Percentiles rank a stretch among this genome's conserved stretches.
phyloP scores from a whole-genome alignment of 1,140 invertebrate species.

The Achatina immaculata region DNA sequence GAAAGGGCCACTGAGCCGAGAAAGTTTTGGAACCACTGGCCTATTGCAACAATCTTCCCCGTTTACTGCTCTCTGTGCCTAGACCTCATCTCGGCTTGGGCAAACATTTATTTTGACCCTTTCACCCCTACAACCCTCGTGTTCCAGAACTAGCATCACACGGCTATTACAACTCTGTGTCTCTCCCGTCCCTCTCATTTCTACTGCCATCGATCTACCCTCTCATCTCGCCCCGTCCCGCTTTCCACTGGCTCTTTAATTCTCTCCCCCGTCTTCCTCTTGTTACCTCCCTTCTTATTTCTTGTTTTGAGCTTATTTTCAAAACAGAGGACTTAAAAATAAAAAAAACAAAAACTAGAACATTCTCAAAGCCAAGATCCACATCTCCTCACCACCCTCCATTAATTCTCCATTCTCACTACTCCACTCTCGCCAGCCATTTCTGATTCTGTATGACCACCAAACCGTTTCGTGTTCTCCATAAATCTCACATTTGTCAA shows the following conservation, averaged over 20 bases:
- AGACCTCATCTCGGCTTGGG: slow-evolving; percentile 8
- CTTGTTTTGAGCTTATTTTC: neutral
- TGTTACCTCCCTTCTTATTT: neutral
- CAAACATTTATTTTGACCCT: slow-evolving; percentile 15
- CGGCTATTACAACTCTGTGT: neutral
- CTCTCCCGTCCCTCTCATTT: neutral
- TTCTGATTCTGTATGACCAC: neutral
- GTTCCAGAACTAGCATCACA: neutral
- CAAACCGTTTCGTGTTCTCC: neutral
- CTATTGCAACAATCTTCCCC: neutral
- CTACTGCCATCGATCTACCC: neutral
- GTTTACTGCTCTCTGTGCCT: neutral
- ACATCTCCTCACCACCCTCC: no score
- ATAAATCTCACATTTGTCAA: neutral
- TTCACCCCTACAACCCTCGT: neutral
- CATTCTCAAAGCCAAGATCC: neutral
- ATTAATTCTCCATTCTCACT: neutral
- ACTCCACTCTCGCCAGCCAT: no score
- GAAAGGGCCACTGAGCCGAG: no score
- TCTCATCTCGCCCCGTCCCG: neutral
- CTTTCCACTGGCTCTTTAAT: neutral
- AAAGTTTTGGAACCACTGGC: no score
- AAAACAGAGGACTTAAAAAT: no score
- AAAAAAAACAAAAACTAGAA: neutral
- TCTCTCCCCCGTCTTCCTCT: no score